Evolutionary conservation across 2,797 vertebrate species (phyloP).

Genomic region (Hypotaenidia okinawae): DNA sequence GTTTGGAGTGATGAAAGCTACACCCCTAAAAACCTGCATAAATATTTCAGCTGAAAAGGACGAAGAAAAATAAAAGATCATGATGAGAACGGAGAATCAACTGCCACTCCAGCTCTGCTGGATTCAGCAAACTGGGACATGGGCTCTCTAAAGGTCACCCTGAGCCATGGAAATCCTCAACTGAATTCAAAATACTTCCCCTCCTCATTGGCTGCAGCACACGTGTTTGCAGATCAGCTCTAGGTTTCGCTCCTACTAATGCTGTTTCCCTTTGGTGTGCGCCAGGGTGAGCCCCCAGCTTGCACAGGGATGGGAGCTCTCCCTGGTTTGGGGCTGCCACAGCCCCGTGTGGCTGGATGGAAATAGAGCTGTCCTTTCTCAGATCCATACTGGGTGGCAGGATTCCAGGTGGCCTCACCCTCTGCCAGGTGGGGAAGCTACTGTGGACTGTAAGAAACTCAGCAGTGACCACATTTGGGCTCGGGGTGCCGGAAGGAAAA

Average conservation of each 20-base stretch:
- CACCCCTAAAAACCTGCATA: conserved; percentile 38
- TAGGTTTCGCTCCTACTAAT: neutral
- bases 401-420: neutral
- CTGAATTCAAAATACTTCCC: conserved; percentile 44
- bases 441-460: neutral
- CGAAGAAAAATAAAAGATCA: neutral
- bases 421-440: neutral
- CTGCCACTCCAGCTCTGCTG: neutral
- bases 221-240: neutral
- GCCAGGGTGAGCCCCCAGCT: neutral
- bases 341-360: neutral
- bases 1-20: conserved; percentile 57
- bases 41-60: conserved; percentile 24
- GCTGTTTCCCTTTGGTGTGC: neutral
- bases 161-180: conserved; percentile 3
- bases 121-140: neutral
- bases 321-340: neutral
- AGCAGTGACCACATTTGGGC: neutral
- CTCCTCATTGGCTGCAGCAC: neutral
- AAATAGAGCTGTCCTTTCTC: neutral
- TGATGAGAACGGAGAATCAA: neutral
- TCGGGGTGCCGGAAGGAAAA: neutral
- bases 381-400: neutral
- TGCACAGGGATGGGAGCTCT: neutral
- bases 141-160: conserved; percentile 42